Evolutionary conservation across 2,888 invertebrate species (phyloP).

Genomic region (Spisula solida): DNA sequence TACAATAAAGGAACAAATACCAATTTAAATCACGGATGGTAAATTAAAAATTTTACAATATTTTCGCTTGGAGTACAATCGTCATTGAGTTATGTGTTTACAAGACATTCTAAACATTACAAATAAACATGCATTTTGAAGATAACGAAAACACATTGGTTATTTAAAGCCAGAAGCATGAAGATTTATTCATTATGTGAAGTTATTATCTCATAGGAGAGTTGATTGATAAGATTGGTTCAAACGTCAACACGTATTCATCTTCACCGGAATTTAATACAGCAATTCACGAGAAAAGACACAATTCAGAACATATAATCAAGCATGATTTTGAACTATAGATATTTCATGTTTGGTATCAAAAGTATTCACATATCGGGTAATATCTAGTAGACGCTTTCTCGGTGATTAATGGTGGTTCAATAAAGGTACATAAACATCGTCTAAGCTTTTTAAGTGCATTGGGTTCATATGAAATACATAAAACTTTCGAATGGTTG

Average conservation of each 20-base stretch:
- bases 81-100: neutral
- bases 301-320: neutral
- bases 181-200: neutral
- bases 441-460: no score
- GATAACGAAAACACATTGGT: neutral
- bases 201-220: neutral
- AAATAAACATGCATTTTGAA: neutral
- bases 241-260: neutral
- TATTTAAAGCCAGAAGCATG: neutral
- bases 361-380: no score
- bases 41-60: no score
- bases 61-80: neutral
- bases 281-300: neutral
- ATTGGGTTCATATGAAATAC: no score
- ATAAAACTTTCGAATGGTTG: no score
- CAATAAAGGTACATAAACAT: no score
- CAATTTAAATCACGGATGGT: no score
- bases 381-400: no score
- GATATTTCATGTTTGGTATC: neutral
- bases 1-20: no score
- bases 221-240: neutral
- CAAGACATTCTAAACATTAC: neutral
- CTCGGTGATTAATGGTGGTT: no score
- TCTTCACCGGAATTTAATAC: constrained; percentile 8
- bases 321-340: neutral